These are phyloP conservation scores for Aurelia aurita complex sp. Pacific DNA, from an alignment of 30 jellyfish, hydroid and myxozoan genomes.

Conservation along the genomic window DNA sequence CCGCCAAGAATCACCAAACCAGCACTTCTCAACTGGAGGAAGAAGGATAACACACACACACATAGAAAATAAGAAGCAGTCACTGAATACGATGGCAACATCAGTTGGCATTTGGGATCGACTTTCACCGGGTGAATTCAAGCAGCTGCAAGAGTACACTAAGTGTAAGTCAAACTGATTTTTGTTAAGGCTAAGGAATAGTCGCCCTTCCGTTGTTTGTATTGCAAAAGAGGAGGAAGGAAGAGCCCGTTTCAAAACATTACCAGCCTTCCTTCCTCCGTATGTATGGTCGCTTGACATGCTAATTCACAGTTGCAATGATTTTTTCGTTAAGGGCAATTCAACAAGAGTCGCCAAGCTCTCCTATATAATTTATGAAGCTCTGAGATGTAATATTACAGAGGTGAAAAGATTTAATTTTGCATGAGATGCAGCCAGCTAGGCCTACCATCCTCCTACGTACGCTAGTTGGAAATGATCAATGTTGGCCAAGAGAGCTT, in stretches of 20 bases:
- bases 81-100: slow-evolving; percentile 65
- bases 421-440: too few relatives aligned
- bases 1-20: too few relatives aligned
- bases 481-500: too few relatives aligned
- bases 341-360: neutral
- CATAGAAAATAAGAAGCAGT: too few relatives aligned
- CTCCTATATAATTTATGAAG: too few relatives aligned
- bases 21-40: too few relatives aligned
- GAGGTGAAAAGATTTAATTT: too few relatives aligned
- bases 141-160: slow-evolving; percentile 92
- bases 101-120: slow-evolving; percentile 95
- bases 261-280: neutral
- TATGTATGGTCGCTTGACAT: neutral
- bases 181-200: neutral
- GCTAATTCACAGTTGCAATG: slow-evolving; percentile 7
- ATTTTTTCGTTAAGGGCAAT: neutral
- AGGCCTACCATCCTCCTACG: too few relatives aligned
- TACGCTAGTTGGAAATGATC: too few relatives aligned
- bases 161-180: slow-evolving; percentile 74
- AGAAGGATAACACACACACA: too few relatives aligned
- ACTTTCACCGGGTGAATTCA: slow-evolving; percentile 88
- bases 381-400: too few relatives aligned
- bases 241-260: neutral
- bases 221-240: neutral
- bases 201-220: neutral